Conservation (phyloP, 2,888 invertebrate species). For the Chalcis sispes region DNA sequence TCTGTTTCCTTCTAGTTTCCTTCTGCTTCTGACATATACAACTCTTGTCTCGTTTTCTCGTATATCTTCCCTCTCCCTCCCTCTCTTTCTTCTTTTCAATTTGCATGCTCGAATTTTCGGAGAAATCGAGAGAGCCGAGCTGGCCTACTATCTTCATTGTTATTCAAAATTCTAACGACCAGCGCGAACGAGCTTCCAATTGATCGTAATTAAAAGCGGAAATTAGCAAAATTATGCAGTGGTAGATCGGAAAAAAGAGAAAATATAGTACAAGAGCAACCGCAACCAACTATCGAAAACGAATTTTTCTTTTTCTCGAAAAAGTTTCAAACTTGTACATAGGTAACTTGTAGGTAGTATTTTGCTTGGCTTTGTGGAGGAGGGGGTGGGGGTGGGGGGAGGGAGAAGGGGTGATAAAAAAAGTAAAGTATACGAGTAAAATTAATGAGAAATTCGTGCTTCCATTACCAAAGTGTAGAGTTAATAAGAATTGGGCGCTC, state of each 20-base stretch:
- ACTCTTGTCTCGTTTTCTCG: not conserved
- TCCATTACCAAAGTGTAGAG: too few relatives aligned
- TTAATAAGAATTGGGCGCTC: too few relatives aligned
- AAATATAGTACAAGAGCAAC: not conserved
- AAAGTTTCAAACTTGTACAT: too few relatives aligned
- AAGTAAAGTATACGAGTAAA: not conserved
- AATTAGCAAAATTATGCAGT: conserved; percentile 42
- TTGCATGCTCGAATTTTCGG: not conserved
- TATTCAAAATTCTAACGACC: conserved; percentile 37
- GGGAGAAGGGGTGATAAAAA: not conserved
- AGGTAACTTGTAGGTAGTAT: not conserved
- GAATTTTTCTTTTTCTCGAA: conserved; percentile 11
- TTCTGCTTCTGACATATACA: not conserved
- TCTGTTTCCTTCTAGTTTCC: not conserved
- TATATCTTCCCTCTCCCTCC: conserved; percentile 7
- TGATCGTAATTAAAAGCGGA: conserved; percentile 42
- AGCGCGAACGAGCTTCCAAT: conserved; percentile 18
- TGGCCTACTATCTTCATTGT: conserved; percentile 34
- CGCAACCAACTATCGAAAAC: conserved; percentile 9
- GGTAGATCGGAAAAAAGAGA: not conserved
- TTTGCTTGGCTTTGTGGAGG: not conserved
- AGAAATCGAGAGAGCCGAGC: not conserved
- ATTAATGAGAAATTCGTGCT: conserved; percentile 34
- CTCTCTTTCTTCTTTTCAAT: conserved; percentile 22
- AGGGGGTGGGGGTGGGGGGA: not conserved